Conservation (phyloP, 2,797 vertebrate species). For the Ficedula albicollis region DNA sequence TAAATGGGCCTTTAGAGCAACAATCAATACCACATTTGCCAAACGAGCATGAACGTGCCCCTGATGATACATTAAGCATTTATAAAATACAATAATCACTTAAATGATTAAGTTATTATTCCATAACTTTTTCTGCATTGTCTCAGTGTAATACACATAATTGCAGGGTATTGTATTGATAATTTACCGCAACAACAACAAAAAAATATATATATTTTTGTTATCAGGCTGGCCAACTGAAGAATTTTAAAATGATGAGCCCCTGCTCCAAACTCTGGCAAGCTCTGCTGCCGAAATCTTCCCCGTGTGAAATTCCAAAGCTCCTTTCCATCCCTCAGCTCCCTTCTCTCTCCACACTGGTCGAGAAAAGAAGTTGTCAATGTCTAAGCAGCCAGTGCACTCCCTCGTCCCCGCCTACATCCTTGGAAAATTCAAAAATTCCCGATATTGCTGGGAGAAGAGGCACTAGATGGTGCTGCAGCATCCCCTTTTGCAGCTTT, state of each 20-base stretch:
- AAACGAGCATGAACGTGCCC: neutral
- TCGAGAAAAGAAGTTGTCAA: neutral
- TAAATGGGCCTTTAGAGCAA: neutral
- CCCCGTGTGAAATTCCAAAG: neutral
- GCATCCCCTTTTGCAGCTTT: neutral
- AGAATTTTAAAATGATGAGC: neutral
- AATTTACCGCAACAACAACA: neutral
- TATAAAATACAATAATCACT: neutral
- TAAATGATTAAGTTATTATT: neutral
- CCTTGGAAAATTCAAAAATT: neutral
- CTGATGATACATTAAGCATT: neutral
- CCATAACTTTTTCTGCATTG: neutral
- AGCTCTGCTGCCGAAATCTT: neutral
- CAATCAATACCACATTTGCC: neutral
- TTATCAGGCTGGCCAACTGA: neutral
- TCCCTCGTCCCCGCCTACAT: neutral
- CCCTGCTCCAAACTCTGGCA: neutral
- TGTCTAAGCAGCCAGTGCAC: neutral
- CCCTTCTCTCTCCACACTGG: neutral
- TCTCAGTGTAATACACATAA: neutral
- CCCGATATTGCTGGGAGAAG: neutral
- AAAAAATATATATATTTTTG: neutral
- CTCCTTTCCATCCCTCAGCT: neutral
- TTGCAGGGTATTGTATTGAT: neutral
- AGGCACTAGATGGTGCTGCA: conserved; percentile 51